Conservation (phyloP, 2,888 invertebrate genomes). For the Brassicogethes aeneus region DNA sequence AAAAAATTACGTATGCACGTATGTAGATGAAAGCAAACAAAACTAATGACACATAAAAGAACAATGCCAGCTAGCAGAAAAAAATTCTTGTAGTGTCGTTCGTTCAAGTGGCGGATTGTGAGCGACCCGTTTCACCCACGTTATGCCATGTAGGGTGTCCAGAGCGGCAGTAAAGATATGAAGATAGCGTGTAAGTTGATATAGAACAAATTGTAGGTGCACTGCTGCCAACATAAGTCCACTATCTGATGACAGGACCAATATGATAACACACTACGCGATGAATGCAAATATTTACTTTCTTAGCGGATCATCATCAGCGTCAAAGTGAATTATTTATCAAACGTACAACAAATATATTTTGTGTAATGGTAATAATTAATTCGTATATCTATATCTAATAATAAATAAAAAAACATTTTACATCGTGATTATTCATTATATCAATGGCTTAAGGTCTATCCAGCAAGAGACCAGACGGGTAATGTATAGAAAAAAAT, state of each 20-base stretch:
- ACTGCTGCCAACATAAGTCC: conserved; percentile 30
- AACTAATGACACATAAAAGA: conserved; percentile 16
- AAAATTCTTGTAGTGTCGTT: conserved; percentile 19
- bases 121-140: conserved; percentile 27
- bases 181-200: conserved; percentile 39
- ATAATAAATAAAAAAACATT: no score
- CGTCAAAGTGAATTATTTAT: no score
- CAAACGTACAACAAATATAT: no score
- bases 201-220: conserved; percentile 39
- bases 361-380: no score
- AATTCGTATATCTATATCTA: no score
- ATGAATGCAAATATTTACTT: conserved; percentile 2
- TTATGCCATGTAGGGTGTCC: conserved; percentile 33
- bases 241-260: conserved; percentile 34
- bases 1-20: neutral
- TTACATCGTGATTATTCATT: no score
- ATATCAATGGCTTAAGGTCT: no score
- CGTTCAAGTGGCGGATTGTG: conserved; percentile 25
- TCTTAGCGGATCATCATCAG: neutral
- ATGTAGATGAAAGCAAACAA: conserved; percentile 1
- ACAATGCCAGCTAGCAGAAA: conserved; percentile 16
- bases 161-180: conserved; percentile 34
- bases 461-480: no score
- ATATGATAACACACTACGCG: conserved; percentile 24
- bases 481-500: no score